Conservation (phyloP, 1,140 invertebrate genomes). For the Frieseomelitta varia region DNA sequence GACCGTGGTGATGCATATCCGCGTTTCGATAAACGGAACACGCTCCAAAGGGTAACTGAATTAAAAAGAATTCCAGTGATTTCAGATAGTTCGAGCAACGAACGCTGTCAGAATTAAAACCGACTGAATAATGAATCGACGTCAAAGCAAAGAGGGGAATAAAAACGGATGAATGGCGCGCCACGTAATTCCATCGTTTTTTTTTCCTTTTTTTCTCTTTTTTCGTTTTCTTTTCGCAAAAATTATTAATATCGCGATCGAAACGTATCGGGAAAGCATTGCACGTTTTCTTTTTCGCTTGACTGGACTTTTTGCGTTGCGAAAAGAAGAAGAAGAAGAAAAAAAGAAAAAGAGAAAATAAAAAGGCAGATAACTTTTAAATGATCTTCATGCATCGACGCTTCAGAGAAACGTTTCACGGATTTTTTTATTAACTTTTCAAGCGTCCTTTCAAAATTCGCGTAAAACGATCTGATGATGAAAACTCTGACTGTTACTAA, state of each 20-base stretch:
- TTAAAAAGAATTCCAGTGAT: constrained; percentile 22
- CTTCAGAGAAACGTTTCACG: no score
- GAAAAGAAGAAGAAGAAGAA: no score
- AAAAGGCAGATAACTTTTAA: no score
- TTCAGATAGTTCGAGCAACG: constrained; percentile 10
- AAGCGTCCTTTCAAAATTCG: no score
- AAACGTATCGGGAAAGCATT: neutral
- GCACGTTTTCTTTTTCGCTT: no score
- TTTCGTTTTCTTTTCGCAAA: neutral
- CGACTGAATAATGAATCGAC: neutral
- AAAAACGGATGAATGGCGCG: neutral
- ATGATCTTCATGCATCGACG: no score
- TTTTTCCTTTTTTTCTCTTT: neutral
- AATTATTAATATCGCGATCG: neutral
- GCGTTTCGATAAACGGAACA: constrained; percentile 15
- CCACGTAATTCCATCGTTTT: neutral
- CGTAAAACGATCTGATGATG: neutral
- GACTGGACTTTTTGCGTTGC: no score
- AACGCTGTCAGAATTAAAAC: neutral
- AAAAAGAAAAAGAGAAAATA: no score
- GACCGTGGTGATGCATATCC: constrained; percentile 17
- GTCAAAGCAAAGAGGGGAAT: neutral
- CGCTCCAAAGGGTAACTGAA: constrained; percentile 29
- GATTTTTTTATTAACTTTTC: no score
- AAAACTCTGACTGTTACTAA: neutral